These are phyloP conservation scores for Pitta sordida DNA, from an alignment of 2,113 vertebrate genomes.

Conservation along the genomic window DNA sequence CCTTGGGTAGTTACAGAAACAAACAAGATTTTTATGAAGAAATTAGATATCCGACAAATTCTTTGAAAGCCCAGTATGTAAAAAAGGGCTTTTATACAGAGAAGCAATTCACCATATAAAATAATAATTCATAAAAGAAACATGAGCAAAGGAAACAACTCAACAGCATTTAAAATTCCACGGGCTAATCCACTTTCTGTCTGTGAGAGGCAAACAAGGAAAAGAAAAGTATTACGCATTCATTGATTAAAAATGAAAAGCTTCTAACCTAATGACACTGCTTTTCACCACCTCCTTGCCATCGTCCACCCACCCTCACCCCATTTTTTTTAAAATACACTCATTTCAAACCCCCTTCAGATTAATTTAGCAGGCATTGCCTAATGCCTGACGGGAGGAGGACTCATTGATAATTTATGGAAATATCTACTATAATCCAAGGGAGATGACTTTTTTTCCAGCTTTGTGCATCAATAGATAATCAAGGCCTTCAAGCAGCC, in stretches of 20 bases:
- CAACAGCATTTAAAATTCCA: conserved; percentile 80
- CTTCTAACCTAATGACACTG: conserved; percentile 79
- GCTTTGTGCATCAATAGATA: conserved; percentile 98
- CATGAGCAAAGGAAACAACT: conserved; percentile 87
- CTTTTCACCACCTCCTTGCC: conserved; percentile 71
- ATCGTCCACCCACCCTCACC: conserved; percentile 53
- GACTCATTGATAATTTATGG: conserved; percentile 99
- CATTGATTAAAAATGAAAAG: conserved; percentile 91
- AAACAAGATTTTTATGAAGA: conserved; percentile 74
- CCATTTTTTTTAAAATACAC: conserved; percentile 34
- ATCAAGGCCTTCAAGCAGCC: conserved; percentile 97
- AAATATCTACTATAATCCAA: conserved; percentile 97
- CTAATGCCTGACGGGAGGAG: conserved; percentile 80
- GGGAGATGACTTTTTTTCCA: conserved; percentile 96
- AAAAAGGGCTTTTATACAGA: conserved; percentile 83
- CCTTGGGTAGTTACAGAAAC: conserved; percentile 64
- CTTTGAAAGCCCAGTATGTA: conserved; percentile 73
- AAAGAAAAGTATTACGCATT: conserved; percentile 78
- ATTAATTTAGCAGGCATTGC: conserved; percentile 82
- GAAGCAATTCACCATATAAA: conserved; percentile 81
- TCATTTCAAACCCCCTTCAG: conserved; percentile 71
- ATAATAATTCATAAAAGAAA: conserved; percentile 92
- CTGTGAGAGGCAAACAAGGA: conserved; percentile 70
- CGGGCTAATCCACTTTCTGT: conserved; percentile 79
- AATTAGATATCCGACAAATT: conserved; percentile 74